These are phyloP conservation scores for Aphidius ervi DNA, from an alignment of 1,140 invertebrate species.

Conservation along the genomic window DNA sequence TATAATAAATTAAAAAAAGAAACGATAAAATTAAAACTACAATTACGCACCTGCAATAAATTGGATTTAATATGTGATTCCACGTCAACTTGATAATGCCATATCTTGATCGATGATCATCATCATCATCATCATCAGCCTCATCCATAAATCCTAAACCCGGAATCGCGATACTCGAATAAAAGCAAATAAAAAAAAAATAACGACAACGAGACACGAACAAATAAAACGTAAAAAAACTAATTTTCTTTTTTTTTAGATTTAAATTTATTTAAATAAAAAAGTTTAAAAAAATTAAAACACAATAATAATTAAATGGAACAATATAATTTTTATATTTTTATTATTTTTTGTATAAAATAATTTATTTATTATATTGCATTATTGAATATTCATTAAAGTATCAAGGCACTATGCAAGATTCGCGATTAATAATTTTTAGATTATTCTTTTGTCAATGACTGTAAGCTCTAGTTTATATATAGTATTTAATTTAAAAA, in stretches of 20 bases:
- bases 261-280: no score
- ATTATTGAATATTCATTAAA: conserved; percentile 29
- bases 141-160: conserved; percentile 35
- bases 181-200: conserved; percentile 40
- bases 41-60: conserved; percentile 9
- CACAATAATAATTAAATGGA: not conserved
- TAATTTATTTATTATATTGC: conserved; percentile 35
- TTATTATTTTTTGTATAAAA: conserved; percentile 31
- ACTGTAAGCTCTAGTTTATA: not conserved
- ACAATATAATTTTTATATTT: conserved; percentile 1
- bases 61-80: conserved; percentile 2
- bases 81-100: conserved; percentile 12
- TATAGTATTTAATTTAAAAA: not conserved
- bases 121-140: conserved; percentile 24
- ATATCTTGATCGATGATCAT: conserved; percentile 26
- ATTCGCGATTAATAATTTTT: not conserved
- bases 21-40: not conserved
- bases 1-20: not conserved
- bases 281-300: no score
- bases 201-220: conserved; percentile 33
- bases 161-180: conserved; percentile 31
- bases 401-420: conserved; percentile 41
- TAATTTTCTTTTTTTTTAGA: conserved; percentile 2
- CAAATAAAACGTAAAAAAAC: not conserved
- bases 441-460: not conserved